Evolutionary conservation across 2,888 invertebrate species (phyloP).

Genomic region (Drosophila meridionalis): DNA sequence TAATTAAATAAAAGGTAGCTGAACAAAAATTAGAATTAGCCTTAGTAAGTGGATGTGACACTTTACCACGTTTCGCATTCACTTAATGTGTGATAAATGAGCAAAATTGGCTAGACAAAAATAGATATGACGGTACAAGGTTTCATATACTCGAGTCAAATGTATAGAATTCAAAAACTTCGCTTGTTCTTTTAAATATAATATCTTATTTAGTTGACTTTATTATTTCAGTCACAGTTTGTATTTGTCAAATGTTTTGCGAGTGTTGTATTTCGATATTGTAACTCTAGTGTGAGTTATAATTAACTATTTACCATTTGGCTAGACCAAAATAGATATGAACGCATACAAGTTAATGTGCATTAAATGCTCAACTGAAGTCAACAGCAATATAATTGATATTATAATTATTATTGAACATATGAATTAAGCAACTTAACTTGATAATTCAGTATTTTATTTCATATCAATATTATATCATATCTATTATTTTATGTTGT

Average conservation of each 20-base stretch:
- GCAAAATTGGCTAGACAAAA: conserved; percentile 35
- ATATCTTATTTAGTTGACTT: neutral
- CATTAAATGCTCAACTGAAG: neutral
- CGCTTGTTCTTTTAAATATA: too few relatives aligned
- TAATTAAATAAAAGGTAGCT: conserved; percentile 67
- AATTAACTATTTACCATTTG: neutral
- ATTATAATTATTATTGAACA: conserved; percentile 1
- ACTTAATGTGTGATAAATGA: conserved; percentile 47
- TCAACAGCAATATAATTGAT: neutral
- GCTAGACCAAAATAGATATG: neutral
- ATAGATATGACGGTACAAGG: conserved; percentile 30
- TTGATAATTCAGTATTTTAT: neutral
- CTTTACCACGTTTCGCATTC: conserved; percentile 18
- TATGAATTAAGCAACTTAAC: neutral
- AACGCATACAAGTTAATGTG: neutral
- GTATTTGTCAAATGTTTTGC: neutral
- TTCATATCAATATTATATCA: neutral
- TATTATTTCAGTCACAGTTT: neutral
- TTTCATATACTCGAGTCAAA: neutral
- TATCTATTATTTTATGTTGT: neutral
- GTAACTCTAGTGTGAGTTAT: neutral
- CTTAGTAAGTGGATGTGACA: conserved; percentile 53
- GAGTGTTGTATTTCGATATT: neutral
- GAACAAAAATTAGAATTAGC: conserved; percentile 15
- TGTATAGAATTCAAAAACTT: neutral